Base-by-base conservation (phyloP, 2,888 invertebrate species). In the Agrypnus murinus region DNA sequence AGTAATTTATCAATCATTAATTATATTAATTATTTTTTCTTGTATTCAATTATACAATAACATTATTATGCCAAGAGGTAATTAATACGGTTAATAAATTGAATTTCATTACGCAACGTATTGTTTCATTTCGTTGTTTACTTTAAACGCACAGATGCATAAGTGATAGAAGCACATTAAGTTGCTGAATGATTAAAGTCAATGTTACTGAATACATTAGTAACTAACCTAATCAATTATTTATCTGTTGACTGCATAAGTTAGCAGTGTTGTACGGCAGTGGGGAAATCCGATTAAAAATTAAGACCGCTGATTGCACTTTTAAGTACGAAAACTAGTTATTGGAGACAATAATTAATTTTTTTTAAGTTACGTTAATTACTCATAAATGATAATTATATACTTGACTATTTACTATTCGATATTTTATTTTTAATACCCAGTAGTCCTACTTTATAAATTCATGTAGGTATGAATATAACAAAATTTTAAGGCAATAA, bases 1-100 rank as follows among this genome's bases (percentile, higher is more conserved):
- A 8, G 46, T 10, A 7, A 46, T 46, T 46, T 46, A 46, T 46
- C 17, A 46, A 25, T 46, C 46, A 46, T 46, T 46, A 46, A 46
- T 46, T 46, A 46, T 46, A 46, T 25, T 46, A 46, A 43, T 43
- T 43, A 15, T 46, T 46, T 46, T 19, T 46, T 25, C n/a, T 19
- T 46, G 2, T 25, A 19, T 43, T 15, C 43, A 43, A 43, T 43
- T 43, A 43, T 43, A 43, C 14, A 43, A 15, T 6, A 43, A 40
- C 6, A 8, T 43, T 25, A 25, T 12, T 43, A 43, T 43, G 15
- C 43, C 7, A 15, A 43, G 15, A 43, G 43, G 6, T 43, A 46
- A 46, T 46, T 46, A 46, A 46, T 46, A 25, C 19, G n/a, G 25
- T 46, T 25, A 19, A 19, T 19, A 46, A 46, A 46, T 46, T 46